These are phyloP conservation scores for Notothenia rossii DNA, from an alignment of 2,113 vertebrate genomes.

Conservation along the genomic window DNA sequence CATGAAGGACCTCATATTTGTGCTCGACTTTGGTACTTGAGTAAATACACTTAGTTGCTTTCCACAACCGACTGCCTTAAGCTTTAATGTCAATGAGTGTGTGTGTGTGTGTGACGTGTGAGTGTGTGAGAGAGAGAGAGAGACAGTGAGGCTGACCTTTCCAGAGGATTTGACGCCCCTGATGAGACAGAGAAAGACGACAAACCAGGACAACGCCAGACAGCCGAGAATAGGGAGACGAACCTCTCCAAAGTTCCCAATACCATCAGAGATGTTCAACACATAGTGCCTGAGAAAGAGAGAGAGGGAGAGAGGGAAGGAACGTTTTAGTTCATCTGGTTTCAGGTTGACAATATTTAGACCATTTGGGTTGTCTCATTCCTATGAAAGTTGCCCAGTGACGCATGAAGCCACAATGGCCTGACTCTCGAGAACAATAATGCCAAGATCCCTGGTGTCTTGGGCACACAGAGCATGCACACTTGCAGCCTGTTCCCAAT, in stretches of 20 bases:
- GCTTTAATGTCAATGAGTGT: neutral
- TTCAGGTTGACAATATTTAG: too few species aligned
- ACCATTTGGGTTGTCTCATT: too few species aligned
- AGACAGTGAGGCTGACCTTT: constrained; percentile 86
- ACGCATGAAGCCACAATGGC: too few species aligned
- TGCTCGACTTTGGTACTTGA: too few species aligned
- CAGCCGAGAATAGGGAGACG: constrained; percentile 95
- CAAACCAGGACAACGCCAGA: constrained; percentile 93
- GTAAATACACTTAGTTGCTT: too few species aligned
- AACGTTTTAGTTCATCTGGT: too few species aligned
- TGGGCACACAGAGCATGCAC: too few species aligned
- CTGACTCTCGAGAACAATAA: too few species aligned
- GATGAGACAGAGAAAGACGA: constrained; percentile 99
- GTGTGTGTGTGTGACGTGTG: neutral
- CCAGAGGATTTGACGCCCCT: constrained; percentile 97
- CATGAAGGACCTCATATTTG: too few species aligned
- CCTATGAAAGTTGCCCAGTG: too few species aligned
- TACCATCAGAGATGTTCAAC: constrained; percentile 92
- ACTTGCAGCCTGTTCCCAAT: too few species aligned
- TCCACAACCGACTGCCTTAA: neutral
- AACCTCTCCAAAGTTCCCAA: constrained; percentile 95
- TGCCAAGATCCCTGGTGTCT: too few species aligned
- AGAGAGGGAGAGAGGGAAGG: neutral
- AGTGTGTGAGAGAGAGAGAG: neutral
- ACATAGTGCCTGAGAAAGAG: constrained; percentile 89